phyloP scores from a whole-genome alignment of 2,888 invertebrate genomes.

The Rhingia rostrata region DNA sequence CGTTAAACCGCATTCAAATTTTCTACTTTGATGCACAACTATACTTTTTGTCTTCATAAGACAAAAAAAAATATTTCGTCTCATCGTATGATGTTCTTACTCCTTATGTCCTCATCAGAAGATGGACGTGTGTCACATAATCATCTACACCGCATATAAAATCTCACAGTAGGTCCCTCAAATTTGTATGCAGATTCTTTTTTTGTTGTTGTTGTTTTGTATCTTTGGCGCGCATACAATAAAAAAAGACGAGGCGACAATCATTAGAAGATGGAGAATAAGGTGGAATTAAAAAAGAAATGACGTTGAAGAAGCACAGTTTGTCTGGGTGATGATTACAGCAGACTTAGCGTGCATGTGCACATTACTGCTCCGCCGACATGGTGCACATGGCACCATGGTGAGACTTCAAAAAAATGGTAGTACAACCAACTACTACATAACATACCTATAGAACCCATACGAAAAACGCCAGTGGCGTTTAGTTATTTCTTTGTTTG shows the following conservation, averaged over 20 bases:
- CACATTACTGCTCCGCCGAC: constrained; percentile 51
- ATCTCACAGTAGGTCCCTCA: neutral
- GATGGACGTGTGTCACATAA: constrained; percentile 53
- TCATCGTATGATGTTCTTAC: neutral
- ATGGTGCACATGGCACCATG: constrained; percentile 48
- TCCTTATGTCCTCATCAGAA: constrained; percentile 12
- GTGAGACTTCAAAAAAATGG: constrained; percentile 19
- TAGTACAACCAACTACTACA: neutral
- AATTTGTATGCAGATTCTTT: constrained; percentile 35
- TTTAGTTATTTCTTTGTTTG: constrained; percentile 48
- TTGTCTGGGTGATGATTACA: constrained; percentile 52
- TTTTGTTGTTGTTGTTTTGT: constrained; percentile 1
- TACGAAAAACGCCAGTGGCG: constrained; percentile 33
- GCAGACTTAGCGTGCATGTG: constrained; percentile 48
- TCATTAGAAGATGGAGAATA: constrained; percentile 21
- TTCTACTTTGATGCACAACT: constrained; percentile 61
- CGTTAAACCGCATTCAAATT: constrained; percentile 61
- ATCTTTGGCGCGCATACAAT: constrained; percentile 14
- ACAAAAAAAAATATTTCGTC: constrained; percentile 22
- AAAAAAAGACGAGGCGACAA: constrained; percentile 9
- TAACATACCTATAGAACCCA: neutral
- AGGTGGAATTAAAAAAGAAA: constrained; percentile 7
- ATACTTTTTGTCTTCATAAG: neutral
- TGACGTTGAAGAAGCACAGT: constrained; percentile 2
- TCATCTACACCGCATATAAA: constrained; percentile 5